Conservation (phyloP, 2,888 invertebrate genomes). For the Oligia strigilis region DNA sequence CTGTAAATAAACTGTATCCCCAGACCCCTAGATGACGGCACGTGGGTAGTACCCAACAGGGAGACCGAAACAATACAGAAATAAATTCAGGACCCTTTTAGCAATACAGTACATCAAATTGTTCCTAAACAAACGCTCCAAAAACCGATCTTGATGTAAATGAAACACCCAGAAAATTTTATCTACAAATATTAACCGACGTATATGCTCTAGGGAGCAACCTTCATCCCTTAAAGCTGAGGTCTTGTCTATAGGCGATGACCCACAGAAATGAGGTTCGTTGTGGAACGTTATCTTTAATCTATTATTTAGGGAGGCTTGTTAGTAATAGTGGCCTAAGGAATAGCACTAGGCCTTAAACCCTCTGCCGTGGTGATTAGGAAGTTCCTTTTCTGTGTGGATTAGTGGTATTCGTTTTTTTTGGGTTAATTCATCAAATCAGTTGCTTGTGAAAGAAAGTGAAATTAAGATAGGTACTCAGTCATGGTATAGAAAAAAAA, state of each 20-base stretch:
- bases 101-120: slow-evolving; percentile 11
- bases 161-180: slow-evolving; percentile 52
- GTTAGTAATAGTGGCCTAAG: slow-evolving; percentile 46
- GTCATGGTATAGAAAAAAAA: no score
- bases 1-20: neutral
- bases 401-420: slow-evolving; percentile 16
- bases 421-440: slow-evolving; percentile 25
- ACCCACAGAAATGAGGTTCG: slow-evolving; percentile 58
- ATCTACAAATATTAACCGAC: slow-evolving; percentile 54
- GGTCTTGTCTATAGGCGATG: slow-evolving; percentile 60
- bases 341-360: slow-evolving; percentile 37
- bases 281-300: slow-evolving; percentile 60
- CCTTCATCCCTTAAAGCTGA: slow-evolving; percentile 58
- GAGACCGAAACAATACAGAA: neutral
- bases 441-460: neutral
- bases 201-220: slow-evolving; percentile 39
- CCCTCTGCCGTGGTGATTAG: slow-evolving; percentile 33
- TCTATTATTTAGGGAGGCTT: slow-evolving; percentile 57
- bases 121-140: slow-evolving; percentile 25
- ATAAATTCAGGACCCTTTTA: slow-evolving; percentile 2
- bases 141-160: slow-evolving; percentile 28
- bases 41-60: no score
- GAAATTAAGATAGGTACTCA: neutral
- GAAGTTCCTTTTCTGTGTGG: slow-evolving; percentile 31
- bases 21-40: neutral